These are phyloP conservation scores for Crotophaga sulcirostris DNA, from an alignment of 2,113 vertebrate genomes.

Conservation along the genomic window DNA sequence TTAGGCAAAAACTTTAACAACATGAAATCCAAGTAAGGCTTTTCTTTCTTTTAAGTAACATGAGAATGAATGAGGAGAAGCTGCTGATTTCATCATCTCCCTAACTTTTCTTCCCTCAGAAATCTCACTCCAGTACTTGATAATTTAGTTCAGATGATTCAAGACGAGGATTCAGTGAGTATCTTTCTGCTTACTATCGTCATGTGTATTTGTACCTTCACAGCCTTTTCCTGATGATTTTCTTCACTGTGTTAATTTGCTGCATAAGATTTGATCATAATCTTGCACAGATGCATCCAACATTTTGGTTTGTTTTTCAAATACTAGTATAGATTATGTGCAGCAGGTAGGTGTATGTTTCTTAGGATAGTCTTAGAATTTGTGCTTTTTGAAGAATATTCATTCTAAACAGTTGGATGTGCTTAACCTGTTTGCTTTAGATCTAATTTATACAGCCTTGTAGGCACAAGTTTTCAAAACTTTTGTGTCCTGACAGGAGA, in stretches of 20 bases:
- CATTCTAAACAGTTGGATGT: neutral
- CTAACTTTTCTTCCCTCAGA: constrained; percentile 78
- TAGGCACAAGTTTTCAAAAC: neutral
- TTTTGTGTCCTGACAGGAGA: neutral
- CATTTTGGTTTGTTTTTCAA: neutral
- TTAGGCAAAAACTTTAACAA: constrained; percentile 99
- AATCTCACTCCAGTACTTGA: constrained; percentile 95
- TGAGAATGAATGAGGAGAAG: constrained; percentile 41
- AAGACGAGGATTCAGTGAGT: constrained; percentile 98
- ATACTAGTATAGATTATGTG: neutral
- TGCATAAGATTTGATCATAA: neutral
- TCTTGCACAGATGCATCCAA: neutral
- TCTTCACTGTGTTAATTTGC: neutral
- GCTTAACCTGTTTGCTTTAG: neutral
- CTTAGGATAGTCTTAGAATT: neutral
- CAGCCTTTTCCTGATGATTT: neutral
- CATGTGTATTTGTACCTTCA: neutral
- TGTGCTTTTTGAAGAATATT: neutral
- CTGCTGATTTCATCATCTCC: constrained; percentile 60
- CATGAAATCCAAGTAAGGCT: constrained; percentile 97
- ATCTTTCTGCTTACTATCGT: constrained; percentile 17
- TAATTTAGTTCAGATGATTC: constrained; percentile 97
- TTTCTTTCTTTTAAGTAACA: constrained; percentile 49
- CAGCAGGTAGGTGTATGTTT: neutral
- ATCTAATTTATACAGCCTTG: neutral